A percentile compares a stretch with the other conserved stretches of the same genome.
These are phyloP conservation scores for Amphimallon solstitiale DNA, from an alignment of 2,888 invertebrate genomes.

Conservation along the genomic window DNA sequence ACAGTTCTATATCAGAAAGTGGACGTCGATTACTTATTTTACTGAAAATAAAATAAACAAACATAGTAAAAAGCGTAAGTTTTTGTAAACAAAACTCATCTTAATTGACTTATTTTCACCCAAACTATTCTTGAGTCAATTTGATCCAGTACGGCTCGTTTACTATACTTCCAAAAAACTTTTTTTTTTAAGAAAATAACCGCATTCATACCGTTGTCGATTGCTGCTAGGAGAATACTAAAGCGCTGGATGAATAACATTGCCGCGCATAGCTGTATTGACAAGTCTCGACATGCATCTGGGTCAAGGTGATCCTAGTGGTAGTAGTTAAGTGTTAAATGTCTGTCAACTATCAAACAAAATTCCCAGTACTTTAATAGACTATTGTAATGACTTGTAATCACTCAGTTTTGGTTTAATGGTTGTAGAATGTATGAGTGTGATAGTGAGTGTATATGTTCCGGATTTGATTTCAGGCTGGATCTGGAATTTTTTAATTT, in stretches of 20 bases:
- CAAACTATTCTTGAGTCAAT: too few relatives aligned
- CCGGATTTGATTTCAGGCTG: too few relatives aligned
- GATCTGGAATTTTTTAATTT: too few relatives aligned
- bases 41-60: neutral
- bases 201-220: neutral
- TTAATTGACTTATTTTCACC: neutral
- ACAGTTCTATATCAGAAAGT: too few relatives aligned
- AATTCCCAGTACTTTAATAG: too few relatives aligned
- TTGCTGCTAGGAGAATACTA: neutral
- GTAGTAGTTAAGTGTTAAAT: constrained; percentile 4
- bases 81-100: neutral
- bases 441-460: too few relatives aligned
- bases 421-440: too few relatives aligned
- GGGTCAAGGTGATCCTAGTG: neutral
- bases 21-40: too few relatives aligned
- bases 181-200: constrained; percentile 4
- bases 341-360: too few relatives aligned
- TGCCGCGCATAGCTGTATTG: neutral
- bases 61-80: neutral
- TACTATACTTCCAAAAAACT: neutral
- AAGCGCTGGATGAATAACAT: neutral
- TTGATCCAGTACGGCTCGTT: neutral
- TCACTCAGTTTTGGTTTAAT: too few relatives aligned
- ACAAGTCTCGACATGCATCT: neutral
- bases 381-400: too few relatives aligned